phyloP scores from a whole-genome alignment of 2,888 invertebrate genomes.

The Catonia carolina region DNA sequence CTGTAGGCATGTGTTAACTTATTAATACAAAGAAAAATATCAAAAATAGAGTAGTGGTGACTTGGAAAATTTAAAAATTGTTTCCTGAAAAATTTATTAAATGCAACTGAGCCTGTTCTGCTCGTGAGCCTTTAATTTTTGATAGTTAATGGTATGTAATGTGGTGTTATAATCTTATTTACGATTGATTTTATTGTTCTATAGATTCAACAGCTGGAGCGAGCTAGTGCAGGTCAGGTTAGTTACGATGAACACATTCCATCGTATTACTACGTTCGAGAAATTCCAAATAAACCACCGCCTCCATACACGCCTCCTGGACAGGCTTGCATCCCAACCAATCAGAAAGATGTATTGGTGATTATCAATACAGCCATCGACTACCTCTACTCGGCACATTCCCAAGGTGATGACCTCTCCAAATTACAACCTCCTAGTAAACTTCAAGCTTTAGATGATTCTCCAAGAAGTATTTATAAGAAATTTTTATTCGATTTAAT shows the following conservation, averaged over 20 bases:
- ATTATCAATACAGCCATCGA: constrained; percentile 45
- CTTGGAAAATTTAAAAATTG: too few relatives aligned
- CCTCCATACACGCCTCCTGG: constrained; percentile 65
- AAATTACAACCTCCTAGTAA: constrained; percentile 39
- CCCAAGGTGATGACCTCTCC: constrained; percentile 39
- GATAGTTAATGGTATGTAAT: too few relatives aligned
- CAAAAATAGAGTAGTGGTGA: too few relatives aligned
- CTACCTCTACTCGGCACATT: constrained; percentile 45
- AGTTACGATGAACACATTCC: constrained; percentile 42
- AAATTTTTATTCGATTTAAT: constrained; percentile 57
- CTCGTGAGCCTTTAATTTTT: too few relatives aligned
- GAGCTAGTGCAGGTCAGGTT: constrained; percentile 30
- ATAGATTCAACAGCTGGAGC: constrained; percentile 54
- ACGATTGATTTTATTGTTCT: too few relatives aligned
- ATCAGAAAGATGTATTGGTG: constrained; percentile 45
- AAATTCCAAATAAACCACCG: constrained; percentile 68
- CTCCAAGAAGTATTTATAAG: constrained; percentile 43
- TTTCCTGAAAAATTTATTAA: too few relatives aligned
- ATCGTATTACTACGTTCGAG: constrained; percentile 52
- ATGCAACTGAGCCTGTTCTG: too few relatives aligned
- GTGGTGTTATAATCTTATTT: too few relatives aligned
- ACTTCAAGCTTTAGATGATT: constrained; percentile 23
- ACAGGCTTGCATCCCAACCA: constrained; percentile 41
- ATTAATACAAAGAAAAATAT: too few relatives aligned
- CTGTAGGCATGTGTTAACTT: too few relatives aligned